These are phyloP conservation scores for Pseudomugil tenellus DNA, from an alignment of 2,797 vertebrate genomes.

Conservation along the genomic window DNA sequence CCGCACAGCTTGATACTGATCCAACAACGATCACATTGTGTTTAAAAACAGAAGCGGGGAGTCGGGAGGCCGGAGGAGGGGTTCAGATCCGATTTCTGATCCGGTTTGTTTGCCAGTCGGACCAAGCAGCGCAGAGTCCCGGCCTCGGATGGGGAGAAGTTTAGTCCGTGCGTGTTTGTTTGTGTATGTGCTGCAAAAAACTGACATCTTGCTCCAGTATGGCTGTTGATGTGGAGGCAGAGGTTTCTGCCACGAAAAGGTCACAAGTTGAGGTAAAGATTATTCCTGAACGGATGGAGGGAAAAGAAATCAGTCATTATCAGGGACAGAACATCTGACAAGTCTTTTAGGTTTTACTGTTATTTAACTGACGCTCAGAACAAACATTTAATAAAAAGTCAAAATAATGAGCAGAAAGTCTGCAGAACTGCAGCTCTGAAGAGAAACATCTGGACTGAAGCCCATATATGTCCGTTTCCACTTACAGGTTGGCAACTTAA, in stretches of 20 bases:
- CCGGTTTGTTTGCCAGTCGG: slow-evolving; percentile 60
- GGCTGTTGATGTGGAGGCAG: slow-evolving; percentile 84
- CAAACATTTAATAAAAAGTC: neutral
- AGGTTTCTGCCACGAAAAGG: slow-evolving; percentile 80
- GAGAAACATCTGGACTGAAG: no score
- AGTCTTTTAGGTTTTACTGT: no score
- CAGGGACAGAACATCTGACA: neutral
- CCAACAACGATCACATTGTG: slow-evolving; percentile 73
- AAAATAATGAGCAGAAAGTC: no score
- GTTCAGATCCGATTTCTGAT: slow-evolving; percentile 51
- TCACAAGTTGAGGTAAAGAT: slow-evolving; percentile 86
- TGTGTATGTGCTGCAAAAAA: slow-evolving; percentile 59
- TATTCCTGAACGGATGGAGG: slow-evolving; percentile 63
- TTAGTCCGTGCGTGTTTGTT: slow-evolving; percentile 63
- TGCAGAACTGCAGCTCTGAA: no score
- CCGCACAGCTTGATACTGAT: slow-evolving; percentile 68
- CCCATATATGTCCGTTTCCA: no score
- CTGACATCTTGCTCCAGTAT: slow-evolving; percentile 83
- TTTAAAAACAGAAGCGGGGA: slow-evolving; percentile 58
- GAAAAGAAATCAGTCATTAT: neutral
- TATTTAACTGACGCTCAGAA: neutral
- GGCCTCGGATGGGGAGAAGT: slow-evolving; percentile 54
- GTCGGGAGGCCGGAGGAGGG: slow-evolving; percentile 15
- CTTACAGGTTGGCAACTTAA: no score
- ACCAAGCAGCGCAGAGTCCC: slow-evolving; percentile 69